Base-by-base conservation (phyloP, 2,888 invertebrate genomes). In the Zhengitettix transpicula region DNA sequence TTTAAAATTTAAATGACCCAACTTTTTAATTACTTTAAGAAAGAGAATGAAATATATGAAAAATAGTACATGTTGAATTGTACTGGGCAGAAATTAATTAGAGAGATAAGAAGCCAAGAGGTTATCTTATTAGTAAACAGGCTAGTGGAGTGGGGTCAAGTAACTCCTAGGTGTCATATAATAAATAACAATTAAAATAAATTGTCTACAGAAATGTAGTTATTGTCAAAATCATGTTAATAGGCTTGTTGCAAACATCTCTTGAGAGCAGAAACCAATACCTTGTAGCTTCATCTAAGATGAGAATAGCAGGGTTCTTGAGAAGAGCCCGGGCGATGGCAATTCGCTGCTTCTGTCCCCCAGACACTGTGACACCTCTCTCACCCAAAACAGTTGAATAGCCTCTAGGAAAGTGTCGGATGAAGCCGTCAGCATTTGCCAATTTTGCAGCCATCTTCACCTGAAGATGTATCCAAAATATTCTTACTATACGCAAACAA, bases 241-340 rank as follows among this genome's bases (percentile, higher is more conserved):
- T 8, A 14, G 16, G 28, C 16, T 54, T 9, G 5, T 12, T 15
- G 51, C 9, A n/a, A n/a, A n/a, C 28, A 28, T 28, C 28, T 28
- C 3, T 28, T 7, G 28, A 28, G 28, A 7, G 15, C 12, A 28
- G 16, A 40, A 17, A n/a, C 44, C 16, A 52, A 59, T 69, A 89
- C 90, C 90, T 90, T 1, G 97, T 97, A 14, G 97, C 96, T 75
- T 97, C 97, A 72, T 97, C 97, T 61, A 97, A 73, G 68, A 94
- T 85, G 56, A 97, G 77, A 60, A 94, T 80, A 2, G 86, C 82
- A 0, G 97, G 96, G 70, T 92, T 84, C 72, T 96, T 97, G 0
- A 98, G 74, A 52, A 97, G 78, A 0, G 97, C 97, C 60, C 97
- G 75, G 0, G 97, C 97, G 63, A 98, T 96, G 1, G 96, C 96